Evolutionary conservation across 2,888 invertebrate genomes (phyloP).

Genomic region (Chaetoderma sp.): DNA sequence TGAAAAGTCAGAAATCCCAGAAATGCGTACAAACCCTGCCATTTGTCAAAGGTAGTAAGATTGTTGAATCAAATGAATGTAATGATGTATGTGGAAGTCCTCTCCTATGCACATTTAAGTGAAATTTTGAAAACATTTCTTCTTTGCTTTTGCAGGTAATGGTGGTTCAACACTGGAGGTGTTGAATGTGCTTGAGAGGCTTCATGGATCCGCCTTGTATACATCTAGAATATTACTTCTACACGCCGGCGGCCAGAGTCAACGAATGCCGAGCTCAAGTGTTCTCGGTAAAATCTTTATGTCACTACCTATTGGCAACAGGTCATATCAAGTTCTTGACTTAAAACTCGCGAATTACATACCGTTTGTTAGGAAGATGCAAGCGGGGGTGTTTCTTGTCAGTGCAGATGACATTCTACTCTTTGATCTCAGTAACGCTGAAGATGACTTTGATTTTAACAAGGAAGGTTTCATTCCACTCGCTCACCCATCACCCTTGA

Average conservation of each 20-base stretch:
- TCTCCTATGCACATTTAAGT: no score
- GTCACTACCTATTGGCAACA: slow-evolving; percentile 65
- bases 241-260: slow-evolving; percentile 71
- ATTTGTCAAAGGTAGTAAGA: no score
- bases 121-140: no score
- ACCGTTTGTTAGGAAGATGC: slow-evolving; percentile 68
- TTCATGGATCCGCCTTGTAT: slow-evolving; percentile 57
- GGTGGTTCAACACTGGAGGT: slow-evolving; percentile 70
- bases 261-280: slow-evolving; percentile 70
- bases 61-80: no score
- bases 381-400: slow-evolving; percentile 68
- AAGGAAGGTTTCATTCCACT: slow-evolving; percentile 68
- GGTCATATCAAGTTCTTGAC: slow-evolving; percentile 69
- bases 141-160: slow-evolving; percentile 67
- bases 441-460: slow-evolving; percentile 35
- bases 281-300: slow-evolving; percentile 71
- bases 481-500: slow-evolving; percentile 70
- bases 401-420: slow-evolving; percentile 71
- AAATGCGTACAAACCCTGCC: no score
- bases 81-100: no score
- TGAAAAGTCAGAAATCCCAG: no score
- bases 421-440: slow-evolving; percentile 44
- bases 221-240: slow-evolving; percentile 65
- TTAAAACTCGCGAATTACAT: slow-evolving; percentile 70
- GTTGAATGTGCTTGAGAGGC: slow-evolving; percentile 52